A percentile compares a stretch with the other conserved stretches of the same genome.
Conservation (phyloP, 2,797 vertebrate genomes). For the Sparus aurata region DNA sequence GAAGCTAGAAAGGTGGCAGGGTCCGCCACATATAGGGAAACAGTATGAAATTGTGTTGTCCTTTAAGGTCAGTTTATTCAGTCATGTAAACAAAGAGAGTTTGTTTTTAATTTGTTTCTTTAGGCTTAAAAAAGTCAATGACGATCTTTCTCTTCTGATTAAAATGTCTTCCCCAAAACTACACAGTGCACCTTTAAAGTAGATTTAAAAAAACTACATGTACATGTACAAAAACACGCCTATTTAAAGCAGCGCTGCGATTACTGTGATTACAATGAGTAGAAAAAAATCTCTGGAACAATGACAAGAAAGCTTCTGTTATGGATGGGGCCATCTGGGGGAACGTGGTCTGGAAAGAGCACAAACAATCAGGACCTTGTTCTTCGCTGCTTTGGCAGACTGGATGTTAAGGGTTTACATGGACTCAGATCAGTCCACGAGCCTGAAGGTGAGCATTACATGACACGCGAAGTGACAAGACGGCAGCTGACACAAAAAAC, state of each 20-base stretch:
- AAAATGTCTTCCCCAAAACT: no score
- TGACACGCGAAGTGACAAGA: constrained; percentile 47
- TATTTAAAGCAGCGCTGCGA: constrained; percentile 7
- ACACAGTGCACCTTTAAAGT: no score
- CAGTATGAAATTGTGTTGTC: no score
- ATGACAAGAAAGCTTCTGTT: constrained; percentile 30
- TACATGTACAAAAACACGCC: neutral
- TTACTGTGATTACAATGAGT: constrained; percentile 25
- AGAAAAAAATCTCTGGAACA: constrained; percentile 8
- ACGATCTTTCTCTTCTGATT: no score
- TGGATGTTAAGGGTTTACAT: constrained; percentile 28
- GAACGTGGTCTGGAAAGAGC: constrained; percentile 59
- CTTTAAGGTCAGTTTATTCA: no score
- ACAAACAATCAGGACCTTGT: constrained; percentile 68
- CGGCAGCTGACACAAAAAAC: constrained; percentile 55
- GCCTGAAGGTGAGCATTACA: constrained; percentile 65
- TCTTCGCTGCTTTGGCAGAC: constrained; percentile 48
- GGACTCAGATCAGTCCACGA: constrained; percentile 67
- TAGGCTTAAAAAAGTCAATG: no score
- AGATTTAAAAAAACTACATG: neutral
- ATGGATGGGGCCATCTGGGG: constrained; percentile 72
- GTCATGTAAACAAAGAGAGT: no score
- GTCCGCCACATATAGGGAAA: no score
- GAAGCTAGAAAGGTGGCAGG: no score
- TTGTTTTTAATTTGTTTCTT: no score